Conservation (phyloP, 2,888 invertebrate species). For the Rhaphigaster nebulosa region DNA sequence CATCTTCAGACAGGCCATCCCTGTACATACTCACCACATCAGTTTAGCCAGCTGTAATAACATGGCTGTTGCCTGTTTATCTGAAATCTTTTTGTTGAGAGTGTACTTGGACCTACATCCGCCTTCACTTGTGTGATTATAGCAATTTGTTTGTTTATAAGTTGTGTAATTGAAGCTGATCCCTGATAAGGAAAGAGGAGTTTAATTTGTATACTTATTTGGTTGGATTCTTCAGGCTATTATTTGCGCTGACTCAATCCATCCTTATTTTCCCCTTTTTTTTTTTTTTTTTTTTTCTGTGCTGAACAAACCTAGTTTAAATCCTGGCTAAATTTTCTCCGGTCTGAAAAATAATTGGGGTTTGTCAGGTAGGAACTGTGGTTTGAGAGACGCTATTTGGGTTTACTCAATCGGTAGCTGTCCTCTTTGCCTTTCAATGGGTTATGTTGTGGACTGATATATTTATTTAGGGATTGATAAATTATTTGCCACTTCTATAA, state of each 20-base stretch:
- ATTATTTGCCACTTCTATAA: too few relatives aligned
- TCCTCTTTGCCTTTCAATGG: too few relatives aligned
- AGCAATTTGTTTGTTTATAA: slow-evolving; percentile 2
- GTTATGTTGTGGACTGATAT: too few relatives aligned
- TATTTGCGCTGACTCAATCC: not conserved
- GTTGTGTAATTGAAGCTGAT: not conserved
- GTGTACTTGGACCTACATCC: not conserved
- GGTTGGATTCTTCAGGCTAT: not conserved
- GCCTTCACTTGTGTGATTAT: not conserved
- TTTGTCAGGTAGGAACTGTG: too few relatives aligned
- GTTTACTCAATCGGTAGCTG: too few relatives aligned
- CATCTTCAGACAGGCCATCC: not conserved
- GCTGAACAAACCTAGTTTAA: not conserved
- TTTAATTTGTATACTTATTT: not conserved
- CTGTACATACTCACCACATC: not conserved
- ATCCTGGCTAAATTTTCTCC: not conserved
- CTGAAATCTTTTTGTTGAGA: not conserved
- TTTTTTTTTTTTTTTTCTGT: not conserved
- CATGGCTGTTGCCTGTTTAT: not conserved
- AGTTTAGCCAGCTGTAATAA: not conserved
- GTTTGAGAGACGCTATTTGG: too few relatives aligned
- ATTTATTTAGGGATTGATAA: too few relatives aligned
- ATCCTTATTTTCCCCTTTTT: not conserved
- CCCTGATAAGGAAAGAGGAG: not conserved
- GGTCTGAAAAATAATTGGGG: too few relatives aligned